A percentile compares a stretch with the other conserved stretches of the same genome.
These are phyloP conservation scores for Drosophila antonietae DNA, from an alignment of 2,888 invertebrate species.

Conservation along the genomic window DNA sequence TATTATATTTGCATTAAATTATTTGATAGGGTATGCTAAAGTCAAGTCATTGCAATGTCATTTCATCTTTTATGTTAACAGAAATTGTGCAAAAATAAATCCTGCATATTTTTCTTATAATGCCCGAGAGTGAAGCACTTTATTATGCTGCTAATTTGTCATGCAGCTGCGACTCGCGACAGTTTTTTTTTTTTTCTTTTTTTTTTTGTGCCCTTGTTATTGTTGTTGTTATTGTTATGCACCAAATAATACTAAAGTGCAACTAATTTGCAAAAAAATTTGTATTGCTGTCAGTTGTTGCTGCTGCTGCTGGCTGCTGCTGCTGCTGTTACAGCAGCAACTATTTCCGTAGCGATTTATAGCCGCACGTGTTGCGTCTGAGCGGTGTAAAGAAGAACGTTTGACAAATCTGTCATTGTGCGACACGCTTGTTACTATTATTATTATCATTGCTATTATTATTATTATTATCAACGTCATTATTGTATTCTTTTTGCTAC, in stretches of 20 bases:
- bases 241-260: constrained; percentile 73
- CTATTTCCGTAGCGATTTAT: constrained; percentile 48
- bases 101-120: constrained; percentile 40
- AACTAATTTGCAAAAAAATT: constrained; percentile 69
- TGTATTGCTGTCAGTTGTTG: constrained; percentile 60
- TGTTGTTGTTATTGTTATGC: constrained; percentile 44
- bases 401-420: constrained; percentile 73
- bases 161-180: constrained; percentile 58
- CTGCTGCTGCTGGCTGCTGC: constrained; percentile 3
- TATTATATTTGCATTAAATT: background rate
- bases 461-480: constrained; percentile 61
- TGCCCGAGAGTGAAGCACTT: constrained; percentile 52
- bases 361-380: constrained; percentile 61
- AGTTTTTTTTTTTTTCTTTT: constrained; percentile 20
- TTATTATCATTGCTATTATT: constrained; percentile 63
- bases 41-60: background rate
- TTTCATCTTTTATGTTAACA: background rate
- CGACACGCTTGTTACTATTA: constrained; percentile 62
- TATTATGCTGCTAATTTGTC: constrained; percentile 72
- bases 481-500: constrained; percentile 47
- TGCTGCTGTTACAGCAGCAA: constrained; percentile 21
- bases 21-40: constrained; percentile 1
- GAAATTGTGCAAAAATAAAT: constrained; percentile 32
- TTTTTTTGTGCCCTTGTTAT: background rate
- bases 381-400: constrained; percentile 22